Evolutionary conservation across 2,113 vertebrate genomes (phyloP).

Genomic region (Illadopsis cleaveri): DNA sequence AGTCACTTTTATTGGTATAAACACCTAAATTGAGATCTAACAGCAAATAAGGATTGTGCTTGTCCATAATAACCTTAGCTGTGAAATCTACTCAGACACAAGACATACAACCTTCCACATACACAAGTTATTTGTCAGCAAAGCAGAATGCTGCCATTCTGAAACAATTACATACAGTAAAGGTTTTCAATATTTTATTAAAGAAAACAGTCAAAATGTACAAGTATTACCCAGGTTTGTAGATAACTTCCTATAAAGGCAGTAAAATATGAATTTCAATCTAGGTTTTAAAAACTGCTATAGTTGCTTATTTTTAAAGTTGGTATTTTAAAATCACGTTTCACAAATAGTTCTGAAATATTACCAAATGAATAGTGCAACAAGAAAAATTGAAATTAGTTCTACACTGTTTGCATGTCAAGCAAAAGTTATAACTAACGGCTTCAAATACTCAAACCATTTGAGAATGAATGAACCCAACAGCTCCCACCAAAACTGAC

Average conservation of each 20-base stretch:
- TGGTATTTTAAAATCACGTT: conserved; percentile 56
- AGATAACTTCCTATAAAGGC: conserved; percentile 69
- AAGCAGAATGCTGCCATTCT: conserved; percentile 73
- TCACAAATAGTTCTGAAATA: conserved; percentile 59
- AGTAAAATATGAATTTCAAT: conserved; percentile 72
- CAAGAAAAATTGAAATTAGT: conserved; percentile 60
- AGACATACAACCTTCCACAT: conserved; percentile 74
- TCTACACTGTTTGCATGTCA: conserved; percentile 68
- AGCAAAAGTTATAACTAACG: conserved; percentile 63
- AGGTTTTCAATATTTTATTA: conserved; percentile 74
- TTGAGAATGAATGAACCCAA: conserved; percentile 62
- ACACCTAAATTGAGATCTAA: conserved; percentile 62
- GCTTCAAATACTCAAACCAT: conserved; percentile 63
- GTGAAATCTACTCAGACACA: conserved; percentile 57
- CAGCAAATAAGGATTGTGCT: conserved; percentile 65
- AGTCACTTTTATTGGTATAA: conserved; percentile 70
- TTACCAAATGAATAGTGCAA: conserved; percentile 68
- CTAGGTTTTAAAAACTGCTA: conserved; percentile 68
- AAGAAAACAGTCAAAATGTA: conserved; percentile 78
- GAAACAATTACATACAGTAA: conserved; percentile 74
- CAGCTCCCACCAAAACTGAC: conserved; percentile 55
- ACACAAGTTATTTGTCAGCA: conserved; percentile 68
- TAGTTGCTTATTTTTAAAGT: conserved; percentile 62
- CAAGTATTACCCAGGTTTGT: conserved; percentile 66
- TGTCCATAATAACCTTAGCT: conserved; percentile 65